Conservation (phyloP, 2,888 invertebrate genomes). For the Glomeris marginata region DNA sequence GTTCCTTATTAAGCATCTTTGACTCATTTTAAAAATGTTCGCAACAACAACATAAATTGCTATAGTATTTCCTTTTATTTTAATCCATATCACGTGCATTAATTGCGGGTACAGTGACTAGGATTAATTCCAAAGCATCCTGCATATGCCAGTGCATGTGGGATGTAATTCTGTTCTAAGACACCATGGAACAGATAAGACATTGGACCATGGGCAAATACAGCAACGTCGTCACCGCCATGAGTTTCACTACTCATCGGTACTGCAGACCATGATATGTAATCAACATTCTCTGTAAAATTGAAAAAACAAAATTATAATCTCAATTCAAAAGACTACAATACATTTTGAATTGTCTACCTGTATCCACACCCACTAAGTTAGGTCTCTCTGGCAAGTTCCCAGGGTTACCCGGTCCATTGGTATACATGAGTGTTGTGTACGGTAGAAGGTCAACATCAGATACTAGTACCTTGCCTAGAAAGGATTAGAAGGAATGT, state of each 20-base stretch:
- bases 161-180: slow-evolving; percentile 82
- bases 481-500: too few species aligned
- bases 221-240: slow-evolving; percentile 29
- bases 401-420: slow-evolving; percentile 47
- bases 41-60: too few species aligned
- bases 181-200: slow-evolving; percentile 74
- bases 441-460: slow-evolving; percentile 60
- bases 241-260: not conserved
- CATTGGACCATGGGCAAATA: slow-evolving; percentile 43
- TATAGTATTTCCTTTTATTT: too few species aligned
- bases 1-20: too few species aligned
- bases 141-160: slow-evolving; percentile 69
- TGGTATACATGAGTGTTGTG: slow-evolving; percentile 58
- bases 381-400: slow-evolving; percentile 18
- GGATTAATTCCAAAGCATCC: slow-evolving; percentile 41
- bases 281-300: too few species aligned
- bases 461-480: slow-evolving; percentile 32
- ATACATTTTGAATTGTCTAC: slow-evolving; percentile 18
- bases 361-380: slow-evolving; percentile 22
- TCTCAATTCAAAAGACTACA: not conserved
- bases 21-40: too few species aligned
- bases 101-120: slow-evolving; percentile 4
- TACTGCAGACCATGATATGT: too few species aligned
- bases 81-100: too few species aligned
- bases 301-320: not conserved